Evolutionary conservation across 2,888 invertebrate genomes (phyloP), one percentile per base, ranked within the genome.

Genomic region (Drosophila neotestacea): DNA sequence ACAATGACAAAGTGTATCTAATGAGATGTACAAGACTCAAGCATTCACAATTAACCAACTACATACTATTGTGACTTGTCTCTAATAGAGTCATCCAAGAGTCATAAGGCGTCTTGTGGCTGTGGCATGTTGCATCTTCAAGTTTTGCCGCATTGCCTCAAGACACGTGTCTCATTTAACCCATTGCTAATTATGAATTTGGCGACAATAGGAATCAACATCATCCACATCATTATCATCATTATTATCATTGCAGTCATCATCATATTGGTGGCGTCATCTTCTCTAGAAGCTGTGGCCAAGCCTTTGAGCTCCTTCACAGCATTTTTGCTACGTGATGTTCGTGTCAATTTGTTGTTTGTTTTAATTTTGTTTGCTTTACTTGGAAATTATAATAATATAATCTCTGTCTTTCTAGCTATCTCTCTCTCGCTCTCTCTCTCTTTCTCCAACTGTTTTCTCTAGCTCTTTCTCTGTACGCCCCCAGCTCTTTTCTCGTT

Each of bases 381-480:
- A 79, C 85, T 88, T 78, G 84, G 88, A 83, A 88, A 86, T 85
- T 85, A 86, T 85, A 85, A 86, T 85, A 85, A 86, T 88, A 84
- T 85, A 85, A 84, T 87, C 83, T 82, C 58, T 63, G 52, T 66
- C 71, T 66, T 68, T 44, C 42, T 36, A 10, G 22, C 47, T 32
- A 32, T 22, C 41, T 41, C n/a, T 42, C 41, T 41, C 28, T 11
- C 42, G 4, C 10, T 32, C 5, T 6, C 27, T 6, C 4, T 47
- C 4, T 22, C 13, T 38, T n/a, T 16, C 30, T 6, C 22, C 22
- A 22, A 22, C 22, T 22, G 22, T 11, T 22, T 4, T 16, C 11
- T 9, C 30, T 11, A 22, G 9, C n/a, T 39, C 4, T 44, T 16
- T n/a, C 16, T 42, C 7, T 11, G 9, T 36, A 27, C n/a, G 11